phyloP scores from a whole-genome alignment of 2,888 invertebrate species.

The Drosophila limbata region DNA sequence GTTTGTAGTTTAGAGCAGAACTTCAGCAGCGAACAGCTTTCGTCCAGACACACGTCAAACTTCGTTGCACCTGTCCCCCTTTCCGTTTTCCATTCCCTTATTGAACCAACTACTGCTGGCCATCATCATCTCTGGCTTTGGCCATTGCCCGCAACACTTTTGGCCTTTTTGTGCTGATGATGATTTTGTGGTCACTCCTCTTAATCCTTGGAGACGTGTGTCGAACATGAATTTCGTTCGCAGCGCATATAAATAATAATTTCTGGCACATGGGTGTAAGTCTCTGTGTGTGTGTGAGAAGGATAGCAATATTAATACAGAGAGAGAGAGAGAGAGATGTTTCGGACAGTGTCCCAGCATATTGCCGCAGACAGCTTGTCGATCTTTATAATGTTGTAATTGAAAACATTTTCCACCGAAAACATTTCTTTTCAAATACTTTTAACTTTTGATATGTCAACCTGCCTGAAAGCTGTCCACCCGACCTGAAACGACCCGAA shows the following conservation, averaged over 20 bases:
- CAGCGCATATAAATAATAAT: conserved; percentile 84
- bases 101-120: conserved; percentile 12
- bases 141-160: conserved; percentile 53
- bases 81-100: neutral
- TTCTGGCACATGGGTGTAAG: conserved; percentile 64
- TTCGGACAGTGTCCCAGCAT: conserved; percentile 55
- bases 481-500: conserved; percentile 24
- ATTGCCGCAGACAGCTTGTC: conserved; percentile 84
- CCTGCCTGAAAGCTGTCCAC: conserved; percentile 73
- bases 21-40: conserved; percentile 50
- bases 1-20: conserved; percentile 49
- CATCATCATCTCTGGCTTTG: conserved; percentile 49
- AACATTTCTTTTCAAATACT: conserved; percentile 79
- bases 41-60: conserved; percentile 55
- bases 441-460: conserved; percentile 79
- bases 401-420: conserved; percentile 78
- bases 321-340: conserved; percentile 7
- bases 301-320: neutral
- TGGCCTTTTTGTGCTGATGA: conserved; percentile 76
- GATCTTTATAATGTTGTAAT: conserved; percentile 85
- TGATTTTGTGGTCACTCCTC: conserved; percentile 84
- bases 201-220: conserved; percentile 85
- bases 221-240: conserved; percentile 84
- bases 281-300: conserved; percentile 19
- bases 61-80: conserved; percentile 43